These are phyloP conservation scores for Peromyscus leucopus DNA, from an alignment of 2,113 vertebrate genomes.

Conservation along the genomic window DNA sequence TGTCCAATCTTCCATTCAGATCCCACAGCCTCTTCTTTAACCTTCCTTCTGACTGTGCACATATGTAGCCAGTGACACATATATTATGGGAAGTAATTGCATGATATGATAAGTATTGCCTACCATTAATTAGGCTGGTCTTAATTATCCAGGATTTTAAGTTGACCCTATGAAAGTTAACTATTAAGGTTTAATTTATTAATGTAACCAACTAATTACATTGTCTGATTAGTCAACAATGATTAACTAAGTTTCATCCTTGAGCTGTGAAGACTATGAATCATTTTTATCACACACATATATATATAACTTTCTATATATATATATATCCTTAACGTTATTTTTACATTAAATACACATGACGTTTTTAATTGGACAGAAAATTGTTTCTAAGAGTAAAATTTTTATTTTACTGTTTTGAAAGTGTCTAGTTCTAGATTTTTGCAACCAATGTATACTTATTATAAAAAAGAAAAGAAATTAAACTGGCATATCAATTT, in stretches of 20 bases:
- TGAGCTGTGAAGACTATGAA: background rate
- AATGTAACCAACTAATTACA: background rate
- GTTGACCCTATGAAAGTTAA: constrained; percentile 43
- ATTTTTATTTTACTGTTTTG: background rate
- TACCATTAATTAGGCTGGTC: background rate
- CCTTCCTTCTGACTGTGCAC: no score
- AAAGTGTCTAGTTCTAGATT: background rate
- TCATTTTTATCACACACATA: background rate
- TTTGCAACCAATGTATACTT: background rate
- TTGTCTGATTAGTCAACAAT: background rate
- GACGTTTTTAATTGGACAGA: background rate
- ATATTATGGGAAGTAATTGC: background rate
- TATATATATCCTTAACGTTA: background rate
- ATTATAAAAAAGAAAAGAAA: background rate
- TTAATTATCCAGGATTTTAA: constrained; percentile 25
- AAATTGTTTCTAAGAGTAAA: background rate
- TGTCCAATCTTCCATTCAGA: background rate
- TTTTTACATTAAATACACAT: background rate
- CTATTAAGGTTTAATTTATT: background rate
- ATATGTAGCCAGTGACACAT: background rate
- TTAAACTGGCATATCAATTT: background rate
- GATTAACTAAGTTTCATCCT: background rate
- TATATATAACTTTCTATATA: no score
- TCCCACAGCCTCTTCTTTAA: background rate
- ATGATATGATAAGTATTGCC: background rate